Conservation (phyloP, 2,113 vertebrate genomes). For the Tachysurus vachellii region DNA sequence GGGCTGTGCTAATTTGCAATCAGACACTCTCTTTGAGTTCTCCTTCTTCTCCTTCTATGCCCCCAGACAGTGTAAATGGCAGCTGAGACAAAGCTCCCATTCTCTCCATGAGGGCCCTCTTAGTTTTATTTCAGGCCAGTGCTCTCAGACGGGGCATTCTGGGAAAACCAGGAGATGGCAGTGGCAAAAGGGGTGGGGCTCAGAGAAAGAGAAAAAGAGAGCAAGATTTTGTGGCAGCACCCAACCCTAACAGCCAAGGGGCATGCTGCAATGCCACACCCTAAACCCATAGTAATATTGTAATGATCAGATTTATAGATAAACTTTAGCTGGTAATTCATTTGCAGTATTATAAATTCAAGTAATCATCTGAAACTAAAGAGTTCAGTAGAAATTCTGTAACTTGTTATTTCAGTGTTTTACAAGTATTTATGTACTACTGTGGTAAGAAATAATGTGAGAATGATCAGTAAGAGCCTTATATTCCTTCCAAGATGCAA, state of each 20-base stretch:
- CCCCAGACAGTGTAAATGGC: constrained; percentile 72
- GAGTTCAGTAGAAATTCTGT: neutral
- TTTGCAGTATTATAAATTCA: neutral
- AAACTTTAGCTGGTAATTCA: neutral
- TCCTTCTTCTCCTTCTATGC: constrained; percentile 62
- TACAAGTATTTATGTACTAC: neutral
- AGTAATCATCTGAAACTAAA: neutral
- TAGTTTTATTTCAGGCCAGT: constrained; percentile 73
- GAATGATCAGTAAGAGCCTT: too few species aligned
- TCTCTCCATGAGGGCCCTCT: constrained; percentile 67
- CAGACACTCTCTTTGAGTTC: constrained; percentile 69
- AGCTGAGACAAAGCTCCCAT: constrained; percentile 74
- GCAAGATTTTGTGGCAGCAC: constrained; percentile 50
- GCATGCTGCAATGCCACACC: constrained; percentile 54
- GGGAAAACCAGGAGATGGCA: constrained; percentile 61
- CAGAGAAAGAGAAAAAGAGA: constrained; percentile 48
- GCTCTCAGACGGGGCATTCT: constrained; percentile 69
- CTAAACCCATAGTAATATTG: constrained; percentile 30
- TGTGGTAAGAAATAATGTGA: neutral
- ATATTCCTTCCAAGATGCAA: neutral
- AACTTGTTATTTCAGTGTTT: neutral
- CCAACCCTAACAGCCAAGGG: constrained; percentile 48
- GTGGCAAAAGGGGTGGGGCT: constrained; percentile 58
- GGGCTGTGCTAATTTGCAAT: constrained; percentile 70
- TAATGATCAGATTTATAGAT: constrained; percentile 18